Evolutionary conservation across 2,797 vertebrate species (phyloP).

Genomic region (Tenualosa thibaudeaui): DNA sequence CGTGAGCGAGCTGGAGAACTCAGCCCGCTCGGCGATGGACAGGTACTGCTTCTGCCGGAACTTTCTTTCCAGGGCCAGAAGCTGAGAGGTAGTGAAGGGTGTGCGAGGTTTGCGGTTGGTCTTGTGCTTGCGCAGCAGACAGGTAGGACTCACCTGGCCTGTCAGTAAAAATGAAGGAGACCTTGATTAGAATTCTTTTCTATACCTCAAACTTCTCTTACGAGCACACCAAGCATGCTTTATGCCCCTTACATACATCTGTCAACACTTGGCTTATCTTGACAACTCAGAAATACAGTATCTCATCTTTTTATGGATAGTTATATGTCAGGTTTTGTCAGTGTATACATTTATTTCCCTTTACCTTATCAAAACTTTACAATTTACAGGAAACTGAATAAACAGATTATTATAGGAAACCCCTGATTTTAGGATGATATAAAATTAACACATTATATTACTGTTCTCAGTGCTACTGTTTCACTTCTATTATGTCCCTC

Average conservation of each 20-base stretch:
- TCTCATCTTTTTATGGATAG: background rate
- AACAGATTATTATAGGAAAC: background rate
- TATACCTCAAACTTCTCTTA: background rate
- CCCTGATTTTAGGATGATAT: background rate
- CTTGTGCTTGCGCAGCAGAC: conserved; percentile 94
- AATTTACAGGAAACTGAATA: background rate
- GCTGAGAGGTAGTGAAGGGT: conserved; percentile 94
- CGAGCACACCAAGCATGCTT: background rate
- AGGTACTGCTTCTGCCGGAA: conserved; percentile 98
- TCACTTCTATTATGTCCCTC: background rate
- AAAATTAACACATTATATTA: background rate
- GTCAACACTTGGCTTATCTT: background rate
- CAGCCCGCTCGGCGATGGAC: conserved; percentile 93
- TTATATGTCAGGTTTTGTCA: background rate
- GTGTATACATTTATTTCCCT: background rate
- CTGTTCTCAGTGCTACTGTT: background rate
- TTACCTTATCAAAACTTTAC: background rate
- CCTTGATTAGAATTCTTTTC: background rate
- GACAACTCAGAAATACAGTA: background rate
- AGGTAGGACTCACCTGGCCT: conserved; percentile 85
- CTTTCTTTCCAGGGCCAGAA: conserved; percentile 93
- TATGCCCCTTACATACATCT: background rate
- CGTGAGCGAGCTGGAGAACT: conserved; percentile 94
- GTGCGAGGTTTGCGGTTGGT: conserved; percentile 94
- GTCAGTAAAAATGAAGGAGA: conserved; percentile 45